Percentiles rank a stretch among this genome's conserved stretches.
Evolutionary conservation across 1,140 invertebrate species (phyloP).

Genomic region (Drosophila rufa): DNA sequence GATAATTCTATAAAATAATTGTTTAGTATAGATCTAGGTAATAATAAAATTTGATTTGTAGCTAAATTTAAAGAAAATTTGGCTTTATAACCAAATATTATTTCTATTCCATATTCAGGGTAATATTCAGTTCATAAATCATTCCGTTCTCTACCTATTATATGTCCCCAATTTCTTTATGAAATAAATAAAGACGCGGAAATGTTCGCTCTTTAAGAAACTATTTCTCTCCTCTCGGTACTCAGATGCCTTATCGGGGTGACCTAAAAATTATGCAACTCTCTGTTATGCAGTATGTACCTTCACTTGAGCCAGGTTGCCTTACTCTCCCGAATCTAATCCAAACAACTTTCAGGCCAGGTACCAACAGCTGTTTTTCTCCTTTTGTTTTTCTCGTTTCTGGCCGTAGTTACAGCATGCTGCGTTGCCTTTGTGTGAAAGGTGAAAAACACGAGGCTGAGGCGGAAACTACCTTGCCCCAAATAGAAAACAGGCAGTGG

Average conservation of each 20-base stretch:
- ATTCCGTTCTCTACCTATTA: background rate
- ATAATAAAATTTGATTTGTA: too few species aligned
- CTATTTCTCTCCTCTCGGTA: constrained; percentile 2
- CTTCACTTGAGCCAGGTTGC: constrained; percentile 21
- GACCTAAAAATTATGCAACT: constrained; percentile 58
- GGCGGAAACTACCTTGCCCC: constrained; percentile 79
- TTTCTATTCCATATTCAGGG: background rate
- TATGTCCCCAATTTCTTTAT: background rate
- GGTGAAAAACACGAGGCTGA: constrained; percentile 63
- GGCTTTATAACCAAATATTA: background rate
- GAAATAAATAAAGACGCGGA: constrained; percentile 22
- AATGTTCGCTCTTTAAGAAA: constrained; percentile 9
- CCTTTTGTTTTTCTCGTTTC: constrained; percentile 1
- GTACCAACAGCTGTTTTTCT: constrained; percentile 50
- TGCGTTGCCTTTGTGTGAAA: constrained; percentile 32
- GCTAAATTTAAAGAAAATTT: too few species aligned
- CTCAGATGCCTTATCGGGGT: constrained; percentile 24
- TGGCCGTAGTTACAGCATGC: constrained; percentile 22
- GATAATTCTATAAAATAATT: too few species aligned
- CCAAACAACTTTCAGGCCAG: constrained; percentile 65
- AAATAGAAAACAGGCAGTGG: constrained; percentile 52
- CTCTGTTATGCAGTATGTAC: constrained; percentile 24
- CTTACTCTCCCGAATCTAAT: constrained; percentile 23
- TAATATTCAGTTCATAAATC: background rate
- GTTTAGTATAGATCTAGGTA: too few species aligned